Conservation (phyloP, 2,797 vertebrate genomes). For the Micropoecilia bifurca region DNA sequence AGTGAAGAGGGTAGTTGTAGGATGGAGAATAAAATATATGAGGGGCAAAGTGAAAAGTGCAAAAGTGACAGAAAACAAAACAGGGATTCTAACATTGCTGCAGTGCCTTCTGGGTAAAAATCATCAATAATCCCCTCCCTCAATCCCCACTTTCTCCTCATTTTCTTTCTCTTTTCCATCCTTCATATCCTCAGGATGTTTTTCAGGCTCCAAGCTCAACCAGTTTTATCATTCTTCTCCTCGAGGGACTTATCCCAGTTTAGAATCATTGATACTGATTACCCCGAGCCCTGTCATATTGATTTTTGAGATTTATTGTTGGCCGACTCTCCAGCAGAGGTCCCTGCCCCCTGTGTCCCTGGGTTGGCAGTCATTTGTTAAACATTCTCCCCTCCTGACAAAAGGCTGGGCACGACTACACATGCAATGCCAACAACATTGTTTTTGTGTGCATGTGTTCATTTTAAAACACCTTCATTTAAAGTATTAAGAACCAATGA, state of each 20-base stretch:
- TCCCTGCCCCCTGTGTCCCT: constrained; percentile 66
- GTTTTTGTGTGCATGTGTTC: background rate
- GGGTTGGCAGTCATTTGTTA: constrained; percentile 80
- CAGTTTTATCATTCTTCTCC: constrained; percentile 70
- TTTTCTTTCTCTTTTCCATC: constrained; percentile 49
- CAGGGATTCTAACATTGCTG: constrained; percentile 42
- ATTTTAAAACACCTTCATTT: background rate
- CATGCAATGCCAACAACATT: constrained; percentile 11
- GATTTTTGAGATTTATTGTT: constrained; percentile 84
- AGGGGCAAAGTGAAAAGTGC: constrained; percentile 9
- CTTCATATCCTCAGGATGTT: constrained; percentile 70
- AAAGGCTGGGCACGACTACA: constrained; percentile 33
- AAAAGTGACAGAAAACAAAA: constrained; percentile 54
- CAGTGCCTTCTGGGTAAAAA: constrained; percentile 59
- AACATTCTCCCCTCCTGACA: constrained; percentile 72
- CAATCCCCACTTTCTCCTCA: background rate
- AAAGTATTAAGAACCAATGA: background rate
- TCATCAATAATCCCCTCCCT: constrained; percentile 59
- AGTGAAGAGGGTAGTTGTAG: constrained; percentile 5
- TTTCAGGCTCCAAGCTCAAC: constrained; percentile 58
- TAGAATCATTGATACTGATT: constrained; percentile 85
- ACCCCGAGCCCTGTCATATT: constrained; percentile 79
- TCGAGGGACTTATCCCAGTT: constrained; percentile 73
- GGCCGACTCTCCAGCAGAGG: constrained; percentile 66
- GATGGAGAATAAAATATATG: constrained; percentile 31